Conservation (phyloP, 2,888 invertebrate species). For the Philereme transversata region DNA sequence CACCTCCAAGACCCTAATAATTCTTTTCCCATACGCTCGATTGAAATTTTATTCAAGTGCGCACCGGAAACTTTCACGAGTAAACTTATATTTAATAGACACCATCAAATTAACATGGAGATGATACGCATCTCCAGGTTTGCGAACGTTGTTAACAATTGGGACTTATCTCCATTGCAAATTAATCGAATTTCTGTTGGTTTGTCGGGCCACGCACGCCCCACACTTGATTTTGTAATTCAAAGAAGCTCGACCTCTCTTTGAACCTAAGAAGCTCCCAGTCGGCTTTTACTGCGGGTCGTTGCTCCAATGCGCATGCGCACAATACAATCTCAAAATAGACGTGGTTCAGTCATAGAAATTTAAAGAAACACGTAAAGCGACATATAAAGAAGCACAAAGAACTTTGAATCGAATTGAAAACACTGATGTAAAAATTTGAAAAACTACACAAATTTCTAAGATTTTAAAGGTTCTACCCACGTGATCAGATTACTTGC, state of each 20-base stretch:
- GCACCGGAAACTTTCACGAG: conserved; percentile 61
- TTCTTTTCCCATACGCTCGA: conserved; percentile 73
- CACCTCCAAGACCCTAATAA: conserved; percentile 65
- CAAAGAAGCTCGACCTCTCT: conserved; percentile 63
- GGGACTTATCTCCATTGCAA: conserved; percentile 79
- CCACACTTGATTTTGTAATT: conserved; percentile 65
- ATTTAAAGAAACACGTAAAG: conserved; percentile 68
- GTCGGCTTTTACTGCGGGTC: conserved; percentile 51
- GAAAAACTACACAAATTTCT: conserved; percentile 63
- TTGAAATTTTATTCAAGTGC: conserved; percentile 78
- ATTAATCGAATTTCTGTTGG: conserved; percentile 76
- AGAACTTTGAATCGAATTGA: conserved; percentile 54
- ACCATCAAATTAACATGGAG: conserved; percentile 78
- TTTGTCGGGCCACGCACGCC: conserved; percentile 56
- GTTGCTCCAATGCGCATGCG: conserved; percentile 42
- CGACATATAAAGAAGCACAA: conserved; percentile 73
- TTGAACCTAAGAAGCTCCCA: conserved; percentile 54
- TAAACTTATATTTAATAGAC: conserved; percentile 82
- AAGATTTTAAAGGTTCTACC: conserved; percentile 56
- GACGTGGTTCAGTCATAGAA: conserved; percentile 77
- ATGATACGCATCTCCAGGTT: conserved; percentile 74
- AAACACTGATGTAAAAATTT: conserved; percentile 56
- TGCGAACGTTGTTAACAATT: conserved; percentile 64
- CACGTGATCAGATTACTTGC: conserved; percentile 64
- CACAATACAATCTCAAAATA: conserved; percentile 21